Percentiles rank a stretch among this genome's conserved stretches.
Evolutionary conservation across 2,888 invertebrate genomes (phyloP).

Genomic region (Girardia tigrina): DNA sequence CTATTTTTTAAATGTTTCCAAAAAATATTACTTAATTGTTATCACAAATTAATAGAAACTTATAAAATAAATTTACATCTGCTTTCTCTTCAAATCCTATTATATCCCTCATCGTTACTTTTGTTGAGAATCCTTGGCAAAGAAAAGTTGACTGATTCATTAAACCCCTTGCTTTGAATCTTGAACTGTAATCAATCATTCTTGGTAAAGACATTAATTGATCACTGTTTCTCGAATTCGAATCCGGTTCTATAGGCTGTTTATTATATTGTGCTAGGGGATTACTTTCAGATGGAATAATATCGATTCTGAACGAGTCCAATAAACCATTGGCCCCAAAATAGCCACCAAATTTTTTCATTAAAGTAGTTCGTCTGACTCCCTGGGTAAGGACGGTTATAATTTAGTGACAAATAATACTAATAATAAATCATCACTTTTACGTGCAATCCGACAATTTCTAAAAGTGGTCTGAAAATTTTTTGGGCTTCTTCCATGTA

Average conservation of each 20-base stretch:
- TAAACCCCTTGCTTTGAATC: not conserved
- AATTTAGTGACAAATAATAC: not conserved
- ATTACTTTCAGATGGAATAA: constrained; percentile 65
- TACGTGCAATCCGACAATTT: constrained; percentile 66
- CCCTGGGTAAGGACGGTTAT: constrained; percentile 38
- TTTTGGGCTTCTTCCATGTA: constrained; percentile 34
- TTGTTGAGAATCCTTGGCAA: constrained; percentile 75
- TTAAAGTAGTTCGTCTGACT: constrained; percentile 57
- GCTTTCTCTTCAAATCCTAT: constrained; percentile 61
- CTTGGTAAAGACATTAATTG: not conserved
- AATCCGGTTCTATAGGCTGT: not conserved
- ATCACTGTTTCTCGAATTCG: not conserved
- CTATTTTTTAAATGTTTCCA: too few relatives aligned
- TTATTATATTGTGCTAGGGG: constrained; percentile 26
- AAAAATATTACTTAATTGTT: not conserved
- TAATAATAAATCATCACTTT: constrained; percentile 36
- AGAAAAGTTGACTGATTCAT: constrained; percentile 61
- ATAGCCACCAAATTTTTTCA: constrained; percentile 76
- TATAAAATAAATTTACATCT: not conserved
- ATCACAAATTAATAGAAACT: not conserved
- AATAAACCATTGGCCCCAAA: constrained; percentile 58
- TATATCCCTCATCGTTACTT: constrained; percentile 73
- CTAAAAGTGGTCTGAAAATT: constrained; percentile 64
- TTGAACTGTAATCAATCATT: constrained; percentile 8
- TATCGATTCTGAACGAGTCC: constrained; percentile 76